Conservation (phyloP, 2,888 invertebrate genomes). For the Euplexia lucipara region DNA sequence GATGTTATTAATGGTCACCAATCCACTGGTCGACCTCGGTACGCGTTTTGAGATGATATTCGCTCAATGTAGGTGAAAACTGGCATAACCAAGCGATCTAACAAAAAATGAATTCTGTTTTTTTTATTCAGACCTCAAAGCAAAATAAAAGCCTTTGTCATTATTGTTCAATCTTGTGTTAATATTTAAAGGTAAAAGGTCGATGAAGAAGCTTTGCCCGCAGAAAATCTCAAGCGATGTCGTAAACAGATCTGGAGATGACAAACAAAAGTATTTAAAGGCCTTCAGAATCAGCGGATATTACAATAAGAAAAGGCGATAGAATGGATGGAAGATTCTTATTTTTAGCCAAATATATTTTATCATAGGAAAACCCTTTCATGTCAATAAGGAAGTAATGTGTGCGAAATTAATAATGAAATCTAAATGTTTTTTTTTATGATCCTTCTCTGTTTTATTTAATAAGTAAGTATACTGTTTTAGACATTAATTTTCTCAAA, state of each 20-base stretch:
- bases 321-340: conserved; percentile 14
- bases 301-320: conserved; percentile 30
- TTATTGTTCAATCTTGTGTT: conserved; percentile 53
- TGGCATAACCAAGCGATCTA: not conserved
- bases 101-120: conserved; percentile 7
- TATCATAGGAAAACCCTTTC: not conserved
- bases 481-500: no score
- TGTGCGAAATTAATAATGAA: conserved; percentile 1
- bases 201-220: conserved; percentile 29
- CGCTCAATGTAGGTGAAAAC: no score
- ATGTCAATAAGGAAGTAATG: not conserved
- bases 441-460: not conserved
- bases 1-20: no score
- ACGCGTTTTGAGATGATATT: no score
- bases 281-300: conserved; percentile 42
- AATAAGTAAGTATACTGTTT: no score
- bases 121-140: conserved; percentile 28
- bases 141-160: conserved; percentile 14
- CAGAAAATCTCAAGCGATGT: conserved; percentile 36
- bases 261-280: conserved; percentile 54
- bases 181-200: conserved; percentile 42
- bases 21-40: no score
- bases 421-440: not conserved
- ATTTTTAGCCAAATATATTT: conserved; percentile 4
- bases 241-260: conserved; percentile 47